A percentile compares a stretch with the other conserved stretches of the same genome.
These are phyloP conservation scores for Dipodomys spectabilis DNA, from an alignment of 2,113 vertebrate species.

Conservation along the genomic window DNA sequence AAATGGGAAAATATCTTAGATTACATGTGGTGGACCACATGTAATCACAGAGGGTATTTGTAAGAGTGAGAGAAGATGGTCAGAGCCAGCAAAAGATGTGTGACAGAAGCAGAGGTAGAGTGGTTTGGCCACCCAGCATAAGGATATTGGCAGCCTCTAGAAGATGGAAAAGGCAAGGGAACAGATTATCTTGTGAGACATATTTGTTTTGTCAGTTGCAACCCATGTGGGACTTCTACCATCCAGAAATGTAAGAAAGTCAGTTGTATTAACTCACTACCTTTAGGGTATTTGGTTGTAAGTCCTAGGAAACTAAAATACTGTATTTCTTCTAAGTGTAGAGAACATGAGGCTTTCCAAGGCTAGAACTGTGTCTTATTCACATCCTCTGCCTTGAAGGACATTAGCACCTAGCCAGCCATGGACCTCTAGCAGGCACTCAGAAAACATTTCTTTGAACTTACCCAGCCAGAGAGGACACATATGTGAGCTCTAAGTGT, in stretches of 20 bases:
- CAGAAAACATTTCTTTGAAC: conserved; percentile 1
- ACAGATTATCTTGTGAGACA: background rate
- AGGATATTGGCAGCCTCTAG: background rate
- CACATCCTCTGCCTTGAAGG: background rate
- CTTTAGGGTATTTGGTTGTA: background rate
- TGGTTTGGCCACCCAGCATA: background rate
- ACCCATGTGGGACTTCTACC: background rate
- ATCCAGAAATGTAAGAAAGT: background rate
- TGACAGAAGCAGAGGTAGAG: background rate
- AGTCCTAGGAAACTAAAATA: background rate
- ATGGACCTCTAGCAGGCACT: background rate
- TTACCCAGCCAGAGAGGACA: background rate
- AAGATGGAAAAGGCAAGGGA: background rate
- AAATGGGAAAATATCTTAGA: background rate
- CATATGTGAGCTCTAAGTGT: background rate
- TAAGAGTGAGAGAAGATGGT: background rate
- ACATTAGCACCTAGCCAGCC: background rate
- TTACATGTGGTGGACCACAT: background rate
- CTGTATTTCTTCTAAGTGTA: background rate
- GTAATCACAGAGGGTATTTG: background rate
- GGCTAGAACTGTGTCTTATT: background rate
- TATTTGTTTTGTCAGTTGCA: background rate
- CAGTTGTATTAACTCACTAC: background rate
- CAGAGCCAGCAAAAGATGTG: background rate
- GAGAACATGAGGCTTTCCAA: background rate